Base-by-base conservation (phyloP, 2,888 invertebrate genomes). In the Dicyrtomina minuta region DNA sequence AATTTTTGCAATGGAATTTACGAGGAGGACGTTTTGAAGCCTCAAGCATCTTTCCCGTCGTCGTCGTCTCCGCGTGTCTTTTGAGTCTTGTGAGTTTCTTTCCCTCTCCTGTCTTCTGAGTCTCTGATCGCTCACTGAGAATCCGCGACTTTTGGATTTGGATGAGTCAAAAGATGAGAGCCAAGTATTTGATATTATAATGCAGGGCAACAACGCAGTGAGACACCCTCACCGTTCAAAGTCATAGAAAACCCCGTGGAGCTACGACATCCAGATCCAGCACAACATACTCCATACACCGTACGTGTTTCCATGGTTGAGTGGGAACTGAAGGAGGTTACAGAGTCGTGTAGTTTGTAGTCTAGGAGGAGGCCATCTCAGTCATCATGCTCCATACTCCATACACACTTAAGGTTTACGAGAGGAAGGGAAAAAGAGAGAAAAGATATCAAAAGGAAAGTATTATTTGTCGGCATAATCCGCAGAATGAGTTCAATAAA, bases 401-500 rank as follows among this genome's bases (percentile, higher is more conserved):
- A n/a, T 26, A 61, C 61, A 61, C 26, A 44, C 61, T 61, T 26
- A n/a, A 62, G 62, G 33, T 27, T 62, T 49, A 27, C n/a, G 62
- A 33, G 27, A 41, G 49, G 44, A 49, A 62, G 49, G 17, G 62
- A 49, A 26, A 62, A 39, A 27, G 51, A 51, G 20, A 24, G 49
- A 43, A 20, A 26, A 49, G 62, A 62, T 62, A 62, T 62, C 62
- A 62, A 62, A 60, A 62, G 62, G 62, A 62, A 62, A 62, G 62
- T 62, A 62, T 62, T 62, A 62, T 62, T 62, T 61, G 55, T 51
- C 53, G 17, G 43, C 22, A 61, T 68, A 68, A 68, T 68, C 68
- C 62, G 53, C 56, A 61, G 62, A 61, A 68, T 68, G 68, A 62
- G 61, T 68, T 56, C 55, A 68, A 68, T 68, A 68, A 68, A 68